Evolutionary conservation across 92 coral and sea anemone species (phyloP), one percentile per base, ranked within the genome.

Genomic region (Nematostella vectensis): DNA sequence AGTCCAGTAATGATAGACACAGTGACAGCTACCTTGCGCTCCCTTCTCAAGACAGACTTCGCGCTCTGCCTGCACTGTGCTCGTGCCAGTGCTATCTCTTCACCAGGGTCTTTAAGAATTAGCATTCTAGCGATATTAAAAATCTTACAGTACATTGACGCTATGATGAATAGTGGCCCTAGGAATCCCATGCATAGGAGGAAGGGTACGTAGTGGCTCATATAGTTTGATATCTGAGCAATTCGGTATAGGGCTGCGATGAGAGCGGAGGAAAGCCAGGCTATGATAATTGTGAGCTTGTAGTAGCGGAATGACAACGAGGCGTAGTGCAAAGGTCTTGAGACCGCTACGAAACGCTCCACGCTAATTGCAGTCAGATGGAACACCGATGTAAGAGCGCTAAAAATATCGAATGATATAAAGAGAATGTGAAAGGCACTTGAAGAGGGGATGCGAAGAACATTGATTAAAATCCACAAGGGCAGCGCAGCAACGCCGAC

Each of bases 401-500:
- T 29, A 44, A 76, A 76, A 18, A 76, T 61, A 20, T 76, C 83
- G 27, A 69, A 62, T 20, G 54, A 47, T 9, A 55, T 76, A 31
- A 69, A 76, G 27, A 69, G 27, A 0, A 54, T 37, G 29, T 54
- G 56, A 26, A 76, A 69, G 51, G 61, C 29, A 17, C 42, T 59
- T 11, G 62, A 49, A 0, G 60, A 40, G 0, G 48, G 4, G 59
- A 82, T 67, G 15, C 45, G 53, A 29, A 33, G 59, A 1, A 82
- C 12, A 11, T 44, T 57, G 11, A 50, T 37, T 10, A 51, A 48
- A 25, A 74, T 62, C 83, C 94, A 84, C 42, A 76, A 58, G 0
- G 94, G 94, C 12, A 84, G 50, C 4, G 87, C 74, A 1, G 79
- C 47, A 8, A 66, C 47, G 1, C 94, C 94, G 23, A 84, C 94